phyloP scores from a whole-genome alignment of 2,797 vertebrate genomes.

The Sebastes kiyomatsui region DNA sequence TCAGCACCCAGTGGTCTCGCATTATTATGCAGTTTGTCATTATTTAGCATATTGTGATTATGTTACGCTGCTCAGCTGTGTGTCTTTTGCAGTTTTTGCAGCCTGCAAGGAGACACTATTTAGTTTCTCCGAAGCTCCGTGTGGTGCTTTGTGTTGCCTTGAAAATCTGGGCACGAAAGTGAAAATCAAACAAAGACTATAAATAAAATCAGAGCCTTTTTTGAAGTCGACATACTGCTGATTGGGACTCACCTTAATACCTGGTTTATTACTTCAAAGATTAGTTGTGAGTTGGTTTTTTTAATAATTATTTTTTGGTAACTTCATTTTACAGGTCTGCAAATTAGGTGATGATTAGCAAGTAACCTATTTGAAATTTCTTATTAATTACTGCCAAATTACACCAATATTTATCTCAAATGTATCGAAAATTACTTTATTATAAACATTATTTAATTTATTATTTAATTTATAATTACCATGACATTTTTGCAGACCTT shows the following conservation, averaged over 20 bases:
- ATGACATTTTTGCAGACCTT: too few species aligned
- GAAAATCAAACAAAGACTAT: conserved; percentile 26
- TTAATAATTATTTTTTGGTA: not conserved
- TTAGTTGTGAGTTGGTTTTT: not conserved
- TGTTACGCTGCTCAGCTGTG: not conserved
- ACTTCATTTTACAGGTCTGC: not conserved
- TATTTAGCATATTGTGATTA: not conserved
- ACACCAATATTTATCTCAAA: too few species aligned
- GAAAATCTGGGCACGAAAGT: not conserved
- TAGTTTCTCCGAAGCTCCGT: not conserved
- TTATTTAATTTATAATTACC: too few species aligned
- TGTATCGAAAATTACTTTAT: too few species aligned
- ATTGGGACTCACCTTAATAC: not conserved
- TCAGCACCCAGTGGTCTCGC: not conserved
- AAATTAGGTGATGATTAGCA: too few species aligned
- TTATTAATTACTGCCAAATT: too few species aligned
- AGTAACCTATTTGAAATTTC: too few species aligned
- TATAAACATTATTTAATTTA: too few species aligned
- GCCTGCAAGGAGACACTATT: not conserved
- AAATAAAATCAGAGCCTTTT: conserved; percentile 12
- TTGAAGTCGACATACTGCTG: conserved; percentile 22
- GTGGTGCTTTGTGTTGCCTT: not conserved
- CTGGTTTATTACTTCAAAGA: not conserved
- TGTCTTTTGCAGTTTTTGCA: not conserved
- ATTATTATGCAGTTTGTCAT: not conserved